Percentiles rank a stretch among this genome's conserved stretches.
Evolutionary conservation across 2,797 vertebrate genomes (phyloP).

Genomic region (Sparidentex hasta): DNA sequence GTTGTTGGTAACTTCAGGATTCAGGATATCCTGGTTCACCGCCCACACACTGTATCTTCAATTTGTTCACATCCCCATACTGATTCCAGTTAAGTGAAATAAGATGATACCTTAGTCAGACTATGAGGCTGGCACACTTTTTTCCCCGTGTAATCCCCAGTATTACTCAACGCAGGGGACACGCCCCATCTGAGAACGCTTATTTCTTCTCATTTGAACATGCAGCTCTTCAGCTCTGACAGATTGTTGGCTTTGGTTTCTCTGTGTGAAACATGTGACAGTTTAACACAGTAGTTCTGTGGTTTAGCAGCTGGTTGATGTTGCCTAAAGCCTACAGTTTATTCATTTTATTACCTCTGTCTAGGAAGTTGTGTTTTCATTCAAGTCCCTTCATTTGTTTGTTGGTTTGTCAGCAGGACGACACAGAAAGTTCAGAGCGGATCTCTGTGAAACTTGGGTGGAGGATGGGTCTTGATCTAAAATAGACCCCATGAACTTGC

Average conservation of each 20-base stretch:
- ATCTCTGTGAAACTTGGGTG: no score
- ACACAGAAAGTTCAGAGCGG: no score
- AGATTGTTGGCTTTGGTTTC: neutral
- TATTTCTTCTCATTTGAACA: neutral
- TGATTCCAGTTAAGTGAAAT: neutral
- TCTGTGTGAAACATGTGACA: neutral
- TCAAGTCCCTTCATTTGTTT: no score
- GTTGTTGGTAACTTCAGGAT: neutral
- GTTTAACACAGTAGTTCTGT: neutral
- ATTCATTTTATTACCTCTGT: neutral
- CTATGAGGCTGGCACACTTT: neutral
- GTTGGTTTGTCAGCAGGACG: no score
- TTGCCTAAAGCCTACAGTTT: neutral
- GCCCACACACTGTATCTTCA: fast-evolving
- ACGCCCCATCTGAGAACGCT: slow-evolving; percentile 21
- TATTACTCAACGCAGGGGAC: neutral
- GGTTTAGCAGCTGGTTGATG: neutral
- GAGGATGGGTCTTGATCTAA: no score
- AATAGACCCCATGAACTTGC: no score
- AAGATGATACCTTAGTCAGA: fast-evolving
- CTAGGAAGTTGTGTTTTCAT: no score
- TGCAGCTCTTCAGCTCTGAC: neutral
- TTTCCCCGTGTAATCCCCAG: no score
- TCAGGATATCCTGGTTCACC: slow-evolving; percentile 31
- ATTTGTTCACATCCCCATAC: neutral